These are phyloP conservation scores for Maconellicoccus hirsutus DNA, from an alignment of 1,140 invertebrate species.

Conservation along the genomic window DNA sequence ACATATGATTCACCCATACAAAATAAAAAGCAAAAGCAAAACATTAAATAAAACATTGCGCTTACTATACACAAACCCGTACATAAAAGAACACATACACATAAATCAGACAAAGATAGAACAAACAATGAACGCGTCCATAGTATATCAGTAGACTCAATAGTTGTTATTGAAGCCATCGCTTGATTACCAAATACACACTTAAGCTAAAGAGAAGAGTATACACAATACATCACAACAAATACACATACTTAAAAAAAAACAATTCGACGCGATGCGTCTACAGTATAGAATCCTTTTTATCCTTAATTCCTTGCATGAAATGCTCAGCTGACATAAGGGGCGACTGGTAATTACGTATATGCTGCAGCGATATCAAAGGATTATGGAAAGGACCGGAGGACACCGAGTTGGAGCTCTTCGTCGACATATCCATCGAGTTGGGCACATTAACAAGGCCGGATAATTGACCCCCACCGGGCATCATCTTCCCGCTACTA, in stretches of 20 bases:
- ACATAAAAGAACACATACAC: too few relatives aligned
- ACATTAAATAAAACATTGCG: too few relatives aligned
- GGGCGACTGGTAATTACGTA: slow-evolving; percentile 63
- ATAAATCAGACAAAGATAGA: too few relatives aligned
- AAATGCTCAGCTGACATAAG: slow-evolving; percentile 32
- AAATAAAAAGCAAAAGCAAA: too few relatives aligned
- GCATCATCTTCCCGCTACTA: slow-evolving; percentile 30
- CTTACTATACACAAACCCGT: too few relatives aligned
- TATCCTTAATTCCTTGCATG: slow-evolving; percentile 31
- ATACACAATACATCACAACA: neutral
- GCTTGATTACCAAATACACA: too few relatives aligned
- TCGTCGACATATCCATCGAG: slow-evolving; percentile 36
- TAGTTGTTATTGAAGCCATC: too few relatives aligned
- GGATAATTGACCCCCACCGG: slow-evolving; percentile 33
- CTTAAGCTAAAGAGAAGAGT: too few relatives aligned
- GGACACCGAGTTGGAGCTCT: slow-evolving; percentile 40
- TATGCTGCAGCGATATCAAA: slow-evolving; percentile 89
- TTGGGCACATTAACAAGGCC: slow-evolving; percentile 35
- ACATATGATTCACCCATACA: too few relatives aligned
- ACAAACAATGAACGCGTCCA: too few relatives aligned
- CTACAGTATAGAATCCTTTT: neutral
- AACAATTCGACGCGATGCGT: too few relatives aligned
- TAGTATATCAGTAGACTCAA: too few relatives aligned
- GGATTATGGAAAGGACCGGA: slow-evolving; percentile 78
- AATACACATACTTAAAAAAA: neutral